Evolutionary conservation across 1,140 invertebrate species (phyloP), one percentile per base, ranked within the genome.

Genomic region (Zaprionus davidi): DNA sequence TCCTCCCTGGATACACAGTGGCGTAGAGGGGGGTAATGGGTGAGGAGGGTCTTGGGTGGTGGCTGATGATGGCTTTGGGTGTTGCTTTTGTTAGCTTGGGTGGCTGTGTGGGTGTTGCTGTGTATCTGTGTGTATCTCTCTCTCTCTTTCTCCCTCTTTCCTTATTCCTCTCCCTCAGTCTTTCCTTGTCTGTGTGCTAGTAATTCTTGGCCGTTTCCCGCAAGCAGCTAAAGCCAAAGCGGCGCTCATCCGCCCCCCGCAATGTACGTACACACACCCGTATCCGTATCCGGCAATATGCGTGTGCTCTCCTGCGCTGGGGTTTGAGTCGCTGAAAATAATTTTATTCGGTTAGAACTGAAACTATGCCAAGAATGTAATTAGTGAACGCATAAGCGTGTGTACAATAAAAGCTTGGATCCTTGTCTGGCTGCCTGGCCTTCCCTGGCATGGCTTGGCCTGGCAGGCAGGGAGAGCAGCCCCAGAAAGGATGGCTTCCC

Each of bases 331-430:
- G 73, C 77, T 79, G 79, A 79, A 82, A 82, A 84, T 84, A 84
- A 82, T 84, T 84, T 84, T 82, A 85, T 85, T 85, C 80, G 82
- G 82, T 85, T 85, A 85, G 79, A 84, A 87, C 72, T 87, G 95
- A 96, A 96, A 96, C 96, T 96, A 96, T 96, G 96, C 95, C 95
- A 96, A 96, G 96, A 96, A 96, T 96, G 96, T 96, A 96, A 96
- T 96, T 96, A 96, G 96, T 96, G 95, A 96, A 94, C 95, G 95
- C 74, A 80, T 77, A 95, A 79, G 93, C 94, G 94, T 77, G 93
- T 94, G 94, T 79, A 79, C 74, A 79, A 79, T 79, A 79, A 71
- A 76, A 76, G 74, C 73, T 65, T 38, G 73, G 36, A 71, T 62
- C 72, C 58, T 58, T 62, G 58, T 71, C 64, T 78, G 22, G 92